Percentiles rank a stretch among this genome's conserved stretches.
Conservation (phyloP, 1,140 invertebrate genomes). For the Paraescarpia echinospica region DNA sequence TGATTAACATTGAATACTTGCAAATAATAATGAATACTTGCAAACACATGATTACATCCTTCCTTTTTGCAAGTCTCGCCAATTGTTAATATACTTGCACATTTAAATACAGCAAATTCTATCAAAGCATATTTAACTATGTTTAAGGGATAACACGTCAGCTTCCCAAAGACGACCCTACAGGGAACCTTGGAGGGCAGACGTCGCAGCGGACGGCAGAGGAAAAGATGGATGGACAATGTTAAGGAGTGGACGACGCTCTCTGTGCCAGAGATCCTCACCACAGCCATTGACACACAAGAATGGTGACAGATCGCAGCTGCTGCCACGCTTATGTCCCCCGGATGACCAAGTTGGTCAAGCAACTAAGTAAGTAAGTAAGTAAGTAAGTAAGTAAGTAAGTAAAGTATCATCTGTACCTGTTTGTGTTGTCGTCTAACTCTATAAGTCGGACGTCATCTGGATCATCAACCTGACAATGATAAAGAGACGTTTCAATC, state of each 20-base stretch:
- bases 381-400: no score
- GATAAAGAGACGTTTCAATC: constrained; percentile 21
- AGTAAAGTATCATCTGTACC: constrained; percentile 32
- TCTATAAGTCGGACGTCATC: constrained; percentile 69
- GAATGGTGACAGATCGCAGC: no score
- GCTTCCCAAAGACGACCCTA: no score
- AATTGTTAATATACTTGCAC: not conserved
- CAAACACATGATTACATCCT: constrained; percentile 10
- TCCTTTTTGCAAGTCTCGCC: not conserved
- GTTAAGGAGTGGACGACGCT: no score
- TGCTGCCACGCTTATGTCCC: no score
- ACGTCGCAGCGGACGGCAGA: no score
- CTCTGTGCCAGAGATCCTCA: no score
- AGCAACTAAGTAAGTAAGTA: no score
- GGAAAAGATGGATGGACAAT: no score
- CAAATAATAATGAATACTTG: not conserved
- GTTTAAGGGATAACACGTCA: not conserved
- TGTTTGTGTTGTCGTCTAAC: constrained; percentile 71
- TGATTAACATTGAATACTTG: not conserved
- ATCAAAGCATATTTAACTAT: not conserved
- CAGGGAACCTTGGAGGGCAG: no score
- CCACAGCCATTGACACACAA: no score
- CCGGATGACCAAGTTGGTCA: no score
- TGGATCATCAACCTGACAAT: constrained; percentile 60
- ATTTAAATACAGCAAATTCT: not conserved